Evolutionary conservation across 2,113 vertebrate species (phyloP), one percentile per base, ranked within the genome.

Genomic region (Numenius arquata): DNA sequence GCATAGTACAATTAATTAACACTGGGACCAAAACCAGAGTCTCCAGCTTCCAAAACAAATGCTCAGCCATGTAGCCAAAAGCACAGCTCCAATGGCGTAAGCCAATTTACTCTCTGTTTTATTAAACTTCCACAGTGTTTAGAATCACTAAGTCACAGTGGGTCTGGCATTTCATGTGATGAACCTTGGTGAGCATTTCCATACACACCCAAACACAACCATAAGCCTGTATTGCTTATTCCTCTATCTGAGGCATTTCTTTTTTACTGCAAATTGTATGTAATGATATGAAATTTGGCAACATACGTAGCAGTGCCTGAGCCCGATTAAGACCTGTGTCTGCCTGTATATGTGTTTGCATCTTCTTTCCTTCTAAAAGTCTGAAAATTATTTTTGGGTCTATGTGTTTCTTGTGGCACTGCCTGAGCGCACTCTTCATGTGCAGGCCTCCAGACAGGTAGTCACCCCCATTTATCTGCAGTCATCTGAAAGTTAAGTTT

Each of bases 11-110:
- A 97, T 96, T 97, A 97, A 96, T 97, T 97, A 97, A 96, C 93
- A 79, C 67, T 97, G 94, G 96, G 92, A 96, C 82, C 62, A 95
- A 93, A 96, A 96, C 77, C 96, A 97, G 97, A 94, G 73, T 59
- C 72, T 81, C 88, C 75, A 91, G 91, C 96, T 97, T 97, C 96
- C 97, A 97, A 97, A 97, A 89, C 92, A 97, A 97, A 97, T 97
- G 92, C 91, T 95, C 85, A 76, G 80, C 81, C 80, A 17, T 78
- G 82, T 71, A 96, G 96, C 96, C 96, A 97, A 94, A 97, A 96
- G 85, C 93, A 93, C 87, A 92, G 83, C 32, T 95, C 93, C 76
- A 89, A 43, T 81, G 92, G 77, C 80, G 93, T 93, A 96, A 97
- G 88, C 85, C 95, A 97, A 91, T 95, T 94, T 88, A 79, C 56